phyloP scores from a whole-genome alignment of 2,113 vertebrate genomes.

The Asarcornis scutulata region DNA sequence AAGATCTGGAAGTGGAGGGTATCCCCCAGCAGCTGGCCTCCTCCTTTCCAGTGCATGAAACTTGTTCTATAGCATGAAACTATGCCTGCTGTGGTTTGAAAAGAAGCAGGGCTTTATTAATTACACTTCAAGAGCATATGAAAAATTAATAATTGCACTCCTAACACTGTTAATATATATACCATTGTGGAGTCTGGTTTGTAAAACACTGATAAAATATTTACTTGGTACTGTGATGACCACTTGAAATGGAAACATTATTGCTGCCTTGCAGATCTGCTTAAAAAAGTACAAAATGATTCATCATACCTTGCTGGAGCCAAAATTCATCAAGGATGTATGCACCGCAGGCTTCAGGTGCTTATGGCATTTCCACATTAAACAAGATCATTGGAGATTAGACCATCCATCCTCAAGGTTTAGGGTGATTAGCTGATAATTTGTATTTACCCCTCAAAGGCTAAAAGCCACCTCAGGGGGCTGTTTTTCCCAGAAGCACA shows the following conservation, averaged over 20 bases:
- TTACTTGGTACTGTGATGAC: not conserved
- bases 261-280: conserved; percentile 3
- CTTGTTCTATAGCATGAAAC: not conserved
- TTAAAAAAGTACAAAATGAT: not conserved
- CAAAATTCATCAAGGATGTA: not conserved
- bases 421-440: not conserved
- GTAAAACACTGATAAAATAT: conserved; percentile 42
- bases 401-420: not conserved
- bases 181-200: not conserved
- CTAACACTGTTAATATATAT: not conserved
- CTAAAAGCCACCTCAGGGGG: not conserved
- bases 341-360: not conserved
- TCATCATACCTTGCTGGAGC: not conserved
- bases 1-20: not conserved
- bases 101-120: conserved; percentile 24
- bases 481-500: not conserved
- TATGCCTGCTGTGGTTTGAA: not conserved
- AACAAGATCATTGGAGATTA: not conserved
- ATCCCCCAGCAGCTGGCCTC: not conserved
- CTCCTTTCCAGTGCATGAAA: not conserved
- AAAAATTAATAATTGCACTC: conserved; percentile 10
- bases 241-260: not conserved
- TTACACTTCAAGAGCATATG: not conserved
- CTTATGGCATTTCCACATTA: not conserved
- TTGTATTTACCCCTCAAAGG: not conserved